Conservation (phyloP, 2,888 invertebrate species). For the Poecilobothrus nobilitatus region DNA sequence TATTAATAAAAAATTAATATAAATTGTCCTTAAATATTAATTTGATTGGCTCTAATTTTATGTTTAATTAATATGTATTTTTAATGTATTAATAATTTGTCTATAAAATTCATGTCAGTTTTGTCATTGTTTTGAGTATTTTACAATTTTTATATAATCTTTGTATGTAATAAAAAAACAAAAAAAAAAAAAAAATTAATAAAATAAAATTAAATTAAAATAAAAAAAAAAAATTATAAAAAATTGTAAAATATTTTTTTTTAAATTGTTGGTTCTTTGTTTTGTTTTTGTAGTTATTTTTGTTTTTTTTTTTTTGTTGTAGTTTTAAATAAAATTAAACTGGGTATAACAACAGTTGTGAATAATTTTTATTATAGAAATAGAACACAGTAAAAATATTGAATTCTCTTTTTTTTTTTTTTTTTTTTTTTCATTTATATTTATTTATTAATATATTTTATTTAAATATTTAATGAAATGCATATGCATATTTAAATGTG, state of each 20-base stretch:
- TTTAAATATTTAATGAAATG: background rate
- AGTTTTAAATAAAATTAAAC: background rate
- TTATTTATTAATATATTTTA: background rate
- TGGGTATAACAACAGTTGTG: constrained; percentile 6
- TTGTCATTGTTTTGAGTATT: background rate
- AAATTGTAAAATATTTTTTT: background rate
- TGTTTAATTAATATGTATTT: no score
- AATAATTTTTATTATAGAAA: constrained; percentile 4
- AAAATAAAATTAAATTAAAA: constrained; percentile 10
- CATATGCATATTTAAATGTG: background rate
- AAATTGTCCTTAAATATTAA: no score
- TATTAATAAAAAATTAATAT: no score
- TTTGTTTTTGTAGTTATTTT: no score
- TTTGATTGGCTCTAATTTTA: no score
- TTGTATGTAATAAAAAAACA: no score
- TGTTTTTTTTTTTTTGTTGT: no score
- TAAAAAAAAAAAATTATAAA: constrained; percentile 3
- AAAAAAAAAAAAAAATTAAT: no score
- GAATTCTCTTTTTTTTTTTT: background rate
- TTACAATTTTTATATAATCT: constrained; percentile 2
- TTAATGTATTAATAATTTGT: no score
- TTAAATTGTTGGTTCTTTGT: no score
- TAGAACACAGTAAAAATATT: background rate
- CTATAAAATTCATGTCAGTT: background rate
- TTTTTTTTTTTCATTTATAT: background rate